Percentiles rank a stretch among this genome's conserved stretches.
Evolutionary conservation across 30 jellyfish, hydroid and myxozoan genomes (phyloP).

Genomic region (Chironex yamaguchii): DNA sequence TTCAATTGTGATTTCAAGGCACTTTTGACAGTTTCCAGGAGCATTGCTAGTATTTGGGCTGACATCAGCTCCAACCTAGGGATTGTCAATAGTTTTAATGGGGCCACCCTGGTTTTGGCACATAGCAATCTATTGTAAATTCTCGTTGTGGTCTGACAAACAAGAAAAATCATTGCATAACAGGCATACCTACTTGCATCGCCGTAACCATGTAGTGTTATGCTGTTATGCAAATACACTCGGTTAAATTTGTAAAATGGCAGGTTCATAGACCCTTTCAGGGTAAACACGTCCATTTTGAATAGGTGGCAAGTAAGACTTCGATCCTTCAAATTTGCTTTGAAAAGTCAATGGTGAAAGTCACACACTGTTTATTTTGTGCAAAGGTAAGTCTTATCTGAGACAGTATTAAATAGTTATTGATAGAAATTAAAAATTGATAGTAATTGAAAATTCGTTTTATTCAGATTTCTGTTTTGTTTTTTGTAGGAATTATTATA

Average conservation of each 20-base stretch:
- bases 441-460: background rate
- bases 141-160: slow-evolving; percentile 1
- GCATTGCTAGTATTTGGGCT: slow-evolving; percentile 43
- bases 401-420: background rate
- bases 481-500: background rate
- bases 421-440: too few relatives aligned
- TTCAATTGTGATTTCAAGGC: slow-evolving; percentile 28
- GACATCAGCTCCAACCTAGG: slow-evolving; percentile 71
- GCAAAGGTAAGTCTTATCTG: slow-evolving; percentile 25
- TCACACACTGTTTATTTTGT: background rate
- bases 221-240: too few relatives aligned
- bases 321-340: background rate
- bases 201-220: background rate
- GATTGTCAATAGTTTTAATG: slow-evolving; percentile 34
- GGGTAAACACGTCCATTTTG: slow-evolving; percentile 16
- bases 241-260: too few relatives aligned
- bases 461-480: slow-evolving; percentile 1
- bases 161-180: slow-evolving; percentile 17
- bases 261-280: slow-evolving; percentile 17
- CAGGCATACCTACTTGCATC: slow-evolving; percentile 14
- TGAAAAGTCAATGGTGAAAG: slow-evolving; percentile 9
- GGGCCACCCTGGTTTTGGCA: slow-evolving; percentile 61
- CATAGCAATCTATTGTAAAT: background rate
- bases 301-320: slow-evolving; percentile 16
- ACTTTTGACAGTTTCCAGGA: slow-evolving; percentile 22